These are phyloP conservation scores for Drosophila rubida DNA, from an alignment of 2,888 invertebrate species.

Conservation along the genomic window DNA sequence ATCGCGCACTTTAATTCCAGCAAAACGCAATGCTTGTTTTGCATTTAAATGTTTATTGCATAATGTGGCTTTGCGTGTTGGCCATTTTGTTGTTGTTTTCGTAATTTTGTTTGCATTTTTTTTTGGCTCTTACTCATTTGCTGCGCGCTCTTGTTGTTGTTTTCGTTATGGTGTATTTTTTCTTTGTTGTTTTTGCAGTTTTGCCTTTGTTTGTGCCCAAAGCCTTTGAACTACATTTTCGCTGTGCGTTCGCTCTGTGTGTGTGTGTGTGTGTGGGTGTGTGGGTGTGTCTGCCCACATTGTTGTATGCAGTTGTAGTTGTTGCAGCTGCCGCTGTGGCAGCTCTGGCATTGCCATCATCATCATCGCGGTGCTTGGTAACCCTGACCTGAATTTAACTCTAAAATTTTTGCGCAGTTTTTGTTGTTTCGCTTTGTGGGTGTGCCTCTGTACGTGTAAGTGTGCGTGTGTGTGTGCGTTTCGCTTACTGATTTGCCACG, in stretches of 20 bases:
- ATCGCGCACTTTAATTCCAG: slow-evolving; percentile 49
- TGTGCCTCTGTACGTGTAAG: slow-evolving; percentile 18
- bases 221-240: slow-evolving; percentile 68
- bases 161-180: slow-evolving; percentile 1
- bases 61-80: slow-evolving; percentile 39
- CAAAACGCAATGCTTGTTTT: slow-evolving; percentile 35
- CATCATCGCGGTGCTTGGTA: slow-evolving; percentile 59
- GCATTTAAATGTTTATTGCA: slow-evolving; percentile 52
- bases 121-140: slow-evolving; percentile 19
- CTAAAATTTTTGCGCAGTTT: slow-evolving; percentile 58
- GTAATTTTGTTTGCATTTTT: slow-evolving; percentile 8
- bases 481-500: slow-evolving; percentile 46
- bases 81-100: slow-evolving; percentile 17
- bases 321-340: slow-evolving; percentile 29
- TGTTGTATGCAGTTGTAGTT: slow-evolving; percentile 39
- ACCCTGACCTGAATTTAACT: slow-evolving; percentile 75
- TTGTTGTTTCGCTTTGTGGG: slow-evolving; percentile 12
- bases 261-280: slow-evolving; percentile 26
- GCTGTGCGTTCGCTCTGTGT: slow-evolving; percentile 28
- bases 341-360: slow-evolving; percentile 39
- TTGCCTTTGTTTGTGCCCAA: slow-evolving; percentile 54
- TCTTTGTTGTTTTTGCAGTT: slow-evolving; percentile 16
- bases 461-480: slow-evolving; percentile 21
- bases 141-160: slow-evolving; percentile 10
- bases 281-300: slow-evolving; percentile 47